phyloP scores from a whole-genome alignment of 2,797 vertebrate genomes.

The Hippoglossus hippoglossus region DNA sequence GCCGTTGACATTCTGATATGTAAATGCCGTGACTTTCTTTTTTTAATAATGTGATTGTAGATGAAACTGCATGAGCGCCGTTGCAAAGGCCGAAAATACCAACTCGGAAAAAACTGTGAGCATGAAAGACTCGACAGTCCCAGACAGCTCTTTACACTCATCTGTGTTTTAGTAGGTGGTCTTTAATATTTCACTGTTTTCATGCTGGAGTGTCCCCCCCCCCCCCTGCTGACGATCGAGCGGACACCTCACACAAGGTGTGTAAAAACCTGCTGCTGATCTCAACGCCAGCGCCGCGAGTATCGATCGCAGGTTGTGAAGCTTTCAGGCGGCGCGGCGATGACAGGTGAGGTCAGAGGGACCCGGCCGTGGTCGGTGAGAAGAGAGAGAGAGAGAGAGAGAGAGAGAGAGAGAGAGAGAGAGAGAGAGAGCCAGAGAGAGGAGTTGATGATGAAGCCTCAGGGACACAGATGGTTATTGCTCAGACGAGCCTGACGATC shows the following conservation, averaged over 20 bases:
- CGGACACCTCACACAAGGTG: slow-evolving; percentile 5
- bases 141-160: no score
- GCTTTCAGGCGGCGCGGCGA: background rate
- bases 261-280: slow-evolving; percentile 31
- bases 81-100: slow-evolving; percentile 12
- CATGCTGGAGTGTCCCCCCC: background rate
- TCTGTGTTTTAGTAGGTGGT: no score
- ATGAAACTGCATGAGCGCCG: slow-evolving; percentile 8
- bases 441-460: background rate
- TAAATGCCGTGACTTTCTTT: slow-evolving; percentile 33
- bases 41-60: slow-evolving; percentile 41
- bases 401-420: no score
- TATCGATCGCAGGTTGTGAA: slow-evolving; percentile 44
- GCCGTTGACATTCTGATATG: slow-evolving; percentile 64
- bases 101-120: background rate
- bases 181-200: background rate
- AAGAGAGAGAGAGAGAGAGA: no score
- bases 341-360: slow-evolving; percentile 49
- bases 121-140: no score
- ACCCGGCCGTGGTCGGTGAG: slow-evolving; percentile 2
- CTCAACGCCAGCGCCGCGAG: slow-evolving; percentile 27
- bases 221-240: background rate
- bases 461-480: background rate
- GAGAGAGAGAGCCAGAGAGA: background rate
- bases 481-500: no score